Evolutionary conservation across 2,113 vertebrate species (phyloP).

Genomic region (Platycercus adscitus): DNA sequence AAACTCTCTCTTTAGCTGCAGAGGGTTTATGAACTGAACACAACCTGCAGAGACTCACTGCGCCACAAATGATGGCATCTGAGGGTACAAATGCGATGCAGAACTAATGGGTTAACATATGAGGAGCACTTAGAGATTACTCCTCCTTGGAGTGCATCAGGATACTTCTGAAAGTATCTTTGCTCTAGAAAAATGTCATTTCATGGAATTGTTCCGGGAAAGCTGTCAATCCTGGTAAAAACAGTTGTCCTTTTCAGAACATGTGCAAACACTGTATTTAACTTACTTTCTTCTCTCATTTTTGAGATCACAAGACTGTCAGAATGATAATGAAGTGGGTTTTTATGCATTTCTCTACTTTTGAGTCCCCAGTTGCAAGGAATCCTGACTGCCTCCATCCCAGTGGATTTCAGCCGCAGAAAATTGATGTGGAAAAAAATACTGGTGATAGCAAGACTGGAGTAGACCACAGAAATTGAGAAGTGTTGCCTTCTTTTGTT

Average conservation of each 20-base stretch:
- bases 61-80: background rate
- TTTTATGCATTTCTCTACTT: background rate
- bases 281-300: background rate
- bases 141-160: background rate
- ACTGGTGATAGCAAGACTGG: background rate
- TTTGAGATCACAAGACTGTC: background rate
- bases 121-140: background rate
- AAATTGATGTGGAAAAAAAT: background rate
- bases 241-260: background rate
- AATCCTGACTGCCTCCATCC: background rate
- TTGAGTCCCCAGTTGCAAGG: fast-evolving
- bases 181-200: background rate
- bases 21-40: background rate
- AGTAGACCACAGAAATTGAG: background rate
- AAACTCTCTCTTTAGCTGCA: background rate
- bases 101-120: background rate
- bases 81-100: background rate
- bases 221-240: background rate
- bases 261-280: background rate
- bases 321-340: background rate
- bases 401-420: background rate
- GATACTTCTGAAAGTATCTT: background rate
- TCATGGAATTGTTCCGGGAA: background rate
- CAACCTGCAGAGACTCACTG: background rate
- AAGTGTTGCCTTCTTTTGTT: fast-evolving